Evolutionary conservation across 2,113 vertebrate genomes (phyloP), one percentile per base, ranked within the genome.

Genomic region (Smithornis capensis): DNA sequence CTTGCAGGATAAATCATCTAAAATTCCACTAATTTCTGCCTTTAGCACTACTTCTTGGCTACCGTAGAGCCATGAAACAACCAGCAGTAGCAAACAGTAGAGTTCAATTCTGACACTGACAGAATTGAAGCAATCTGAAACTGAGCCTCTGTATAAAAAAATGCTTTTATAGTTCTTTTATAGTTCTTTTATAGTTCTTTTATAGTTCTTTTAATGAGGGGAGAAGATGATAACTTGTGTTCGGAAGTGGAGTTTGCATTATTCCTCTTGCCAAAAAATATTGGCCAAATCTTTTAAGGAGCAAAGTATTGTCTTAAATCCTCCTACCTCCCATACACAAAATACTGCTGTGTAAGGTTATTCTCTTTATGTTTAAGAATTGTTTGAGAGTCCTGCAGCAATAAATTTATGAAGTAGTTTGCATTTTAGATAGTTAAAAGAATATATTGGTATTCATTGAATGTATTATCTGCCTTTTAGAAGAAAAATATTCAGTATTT

Each of bases 321-420:
- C 6, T 35, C 5, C 6, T 1, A 4, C 4, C 3, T 0, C 0
- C 5, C 14, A 8, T 29, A 7, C 9, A 9, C 14, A 40, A 59
- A 31, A 60, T 91, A 74, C 25, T 87, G 35, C 45, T 76, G 5
- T 19, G 37, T 91, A 85, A 70, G 22, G 4, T 90, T 55, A 7
- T 45, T 91, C 9, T 82, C 44, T 92, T 87, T 47, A 80, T 94
- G 92, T 90, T 95, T 83, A 23, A 78, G 42, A 76, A 44, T 71
- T 93, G 42, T 73, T 62, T 38, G 4, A 38, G 86, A 91, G 31
- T 85, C 85, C 83, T 92, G 42, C 83, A 85, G 70, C 53, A 91
- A 70, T 88, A 83, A 85, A 87, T 96, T 92, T 95, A 62, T 91
- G 35, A 92, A 79, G 27, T 42, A 78, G 8, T 74, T 97, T 96